A percentile compares a stretch with the other conserved stretches of the same genome.
These are phyloP conservation scores for Netelia virgata DNA, from an alignment of 2,888 invertebrate genomes.

Conservation along the genomic window DNA sequence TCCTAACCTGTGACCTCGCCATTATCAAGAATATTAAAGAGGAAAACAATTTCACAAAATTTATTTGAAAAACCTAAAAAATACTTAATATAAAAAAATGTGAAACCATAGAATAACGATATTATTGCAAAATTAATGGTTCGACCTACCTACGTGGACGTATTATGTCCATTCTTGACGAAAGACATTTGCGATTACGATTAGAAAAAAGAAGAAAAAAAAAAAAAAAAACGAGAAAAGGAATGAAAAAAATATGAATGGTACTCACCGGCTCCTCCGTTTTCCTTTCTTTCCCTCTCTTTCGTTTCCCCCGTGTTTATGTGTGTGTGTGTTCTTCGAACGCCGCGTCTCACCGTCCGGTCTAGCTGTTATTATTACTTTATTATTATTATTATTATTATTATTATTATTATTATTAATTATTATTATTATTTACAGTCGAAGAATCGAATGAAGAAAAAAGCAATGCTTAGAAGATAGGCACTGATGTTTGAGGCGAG, in stretches of 20 bases:
- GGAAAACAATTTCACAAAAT: too few relatives aligned
- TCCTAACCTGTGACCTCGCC: too few relatives aligned
- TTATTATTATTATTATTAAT: constrained; percentile 40
- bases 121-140: too few relatives aligned
- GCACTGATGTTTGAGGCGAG: constrained; percentile 74
- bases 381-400: constrained; percentile 40
- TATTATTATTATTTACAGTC: constrained; percentile 53
- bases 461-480: constrained; percentile 71
- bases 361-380: constrained; percentile 23
- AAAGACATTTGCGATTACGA: too few relatives aligned
- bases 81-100: too few relatives aligned
- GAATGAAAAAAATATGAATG: background rate
- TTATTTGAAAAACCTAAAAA: too few relatives aligned
- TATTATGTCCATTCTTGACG: too few relatives aligned
- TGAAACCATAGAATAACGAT: too few relatives aligned
- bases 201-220: background rate
- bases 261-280: constrained; percentile 53
- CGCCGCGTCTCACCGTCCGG: background rate
- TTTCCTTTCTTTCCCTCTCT: constrained; percentile 25
- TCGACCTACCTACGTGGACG: too few relatives aligned
- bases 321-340: constrained; percentile 12
- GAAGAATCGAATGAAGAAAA: constrained; percentile 54
- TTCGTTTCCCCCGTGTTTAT: constrained; percentile 8
- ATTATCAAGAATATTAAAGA: too few relatives aligned
- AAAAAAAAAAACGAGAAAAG: background rate